These are phyloP conservation scores for Macropis europaea DNA, from an alignment of 2,888 invertebrate genomes.

Conservation along the genomic window DNA sequence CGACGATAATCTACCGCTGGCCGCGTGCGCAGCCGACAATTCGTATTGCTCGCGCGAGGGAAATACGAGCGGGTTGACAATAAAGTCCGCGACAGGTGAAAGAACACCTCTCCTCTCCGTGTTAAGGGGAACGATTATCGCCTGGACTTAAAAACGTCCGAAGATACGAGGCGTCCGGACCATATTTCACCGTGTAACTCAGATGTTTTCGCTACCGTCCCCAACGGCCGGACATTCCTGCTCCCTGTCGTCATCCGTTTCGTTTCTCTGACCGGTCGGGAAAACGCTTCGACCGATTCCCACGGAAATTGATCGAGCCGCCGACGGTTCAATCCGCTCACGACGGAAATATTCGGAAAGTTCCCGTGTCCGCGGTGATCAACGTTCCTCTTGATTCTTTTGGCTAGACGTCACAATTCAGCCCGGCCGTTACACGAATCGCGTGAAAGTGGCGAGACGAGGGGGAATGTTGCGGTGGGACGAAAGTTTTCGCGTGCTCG, in stretches of 20 bases:
- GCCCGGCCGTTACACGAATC: slow-evolving; percentile 27
- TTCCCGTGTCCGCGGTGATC: not conserved
- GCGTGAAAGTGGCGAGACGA: slow-evolving; percentile 32
- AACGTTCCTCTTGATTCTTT: not conserved
- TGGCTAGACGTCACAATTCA: not conserved
- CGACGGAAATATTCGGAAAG: not conserved
- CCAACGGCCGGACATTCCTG: not conserved
- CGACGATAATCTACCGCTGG: slow-evolving; percentile 62
- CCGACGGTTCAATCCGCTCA: slow-evolving; percentile 9
- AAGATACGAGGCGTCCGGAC: not conserved
- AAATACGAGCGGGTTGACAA: slow-evolving; percentile 52
- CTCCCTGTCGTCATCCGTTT: not conserved
- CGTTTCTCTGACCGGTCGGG: not conserved
- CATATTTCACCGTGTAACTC: not conserved
- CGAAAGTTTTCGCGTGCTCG: slow-evolving; percentile 44
- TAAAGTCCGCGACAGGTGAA: slow-evolving; percentile 56
- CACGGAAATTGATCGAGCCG: not conserved
- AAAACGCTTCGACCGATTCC: not conserved
- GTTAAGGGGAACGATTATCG: slow-evolving; percentile 31
- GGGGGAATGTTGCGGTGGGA: slow-evolving; percentile 32
- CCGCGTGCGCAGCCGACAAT: slow-evolving; percentile 48
- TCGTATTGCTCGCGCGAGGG: slow-evolving; percentile 53
- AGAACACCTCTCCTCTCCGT: slow-evolving; percentile 25
- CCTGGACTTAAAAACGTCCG: slow-evolving; percentile 1
- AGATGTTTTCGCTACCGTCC: not conserved